Evolutionary conservation across 2,113 vertebrate genomes (phyloP).

Genomic region (Perca schrenkii): DNA sequence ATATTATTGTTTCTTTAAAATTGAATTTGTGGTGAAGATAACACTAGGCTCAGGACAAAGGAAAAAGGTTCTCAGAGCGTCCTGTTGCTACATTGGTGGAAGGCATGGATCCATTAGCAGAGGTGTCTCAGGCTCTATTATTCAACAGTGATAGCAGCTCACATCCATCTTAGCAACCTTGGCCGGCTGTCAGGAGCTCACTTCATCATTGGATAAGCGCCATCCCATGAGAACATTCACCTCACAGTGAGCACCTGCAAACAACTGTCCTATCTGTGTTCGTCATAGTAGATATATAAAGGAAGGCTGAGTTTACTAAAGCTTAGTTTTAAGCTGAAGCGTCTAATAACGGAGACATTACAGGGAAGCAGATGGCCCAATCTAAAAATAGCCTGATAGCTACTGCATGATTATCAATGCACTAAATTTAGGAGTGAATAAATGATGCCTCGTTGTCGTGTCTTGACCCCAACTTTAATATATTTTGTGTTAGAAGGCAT

Average conservation of each 20-base stretch:
- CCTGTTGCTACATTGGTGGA: background rate
- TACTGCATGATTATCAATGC: slow-evolving; percentile 27
- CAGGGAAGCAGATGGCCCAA: slow-evolving; percentile 50
- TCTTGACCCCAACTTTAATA: slow-evolving; percentile 9
- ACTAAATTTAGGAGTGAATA: slow-evolving; percentile 50
- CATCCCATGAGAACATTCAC: slow-evolving; percentile 19
- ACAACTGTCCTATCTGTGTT: slow-evolving; percentile 11
- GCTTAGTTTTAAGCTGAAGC: slow-evolving; percentile 23
- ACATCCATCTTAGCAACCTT: slow-evolving; percentile 58
- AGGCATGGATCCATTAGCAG: slow-evolving; percentile 24
- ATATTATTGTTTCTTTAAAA: background rate
- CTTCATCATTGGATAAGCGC: slow-evolving; percentile 47
- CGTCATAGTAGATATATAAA: background rate
- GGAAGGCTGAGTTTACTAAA: slow-evolving; percentile 3
- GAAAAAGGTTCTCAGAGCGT: background rate
- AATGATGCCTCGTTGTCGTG: slow-evolving; percentile 37
- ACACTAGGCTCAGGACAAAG: background rate
- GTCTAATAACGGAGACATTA: slow-evolving; percentile 25
- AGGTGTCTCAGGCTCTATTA: slow-evolving; percentile 34
- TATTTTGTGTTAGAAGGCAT: background rate
- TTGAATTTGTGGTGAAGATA: background rate
- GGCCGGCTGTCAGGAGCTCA: slow-evolving; percentile 30
- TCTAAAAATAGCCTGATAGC: slow-evolving; percentile 52
- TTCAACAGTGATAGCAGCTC: slow-evolving; percentile 58
- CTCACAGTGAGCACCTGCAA: slow-evolving; percentile 8